Percentiles rank a stretch among this genome's conserved stretches.
phyloP scores from a whole-genome alignment of 1,140 invertebrate genomes.

The Bombyx mori region ASM3026992v2 NC_085115.1:8294501-8295000 shows the following conservation, averaged over 20 bases:
- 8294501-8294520: constrained; percentile 1
- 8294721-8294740: too few relatives aligned
- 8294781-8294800: too few relatives aligned
- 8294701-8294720: too few relatives aligned
- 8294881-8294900: too few relatives aligned
- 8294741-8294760: too few relatives aligned
- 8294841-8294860: too few relatives aligned
- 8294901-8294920: too few relatives aligned
- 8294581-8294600: constrained; percentile 6
- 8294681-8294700: too few relatives aligned
- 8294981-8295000: constrained; percentile 41
- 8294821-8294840: too few relatives aligned
- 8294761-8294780: too few relatives aligned
- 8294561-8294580: constrained; percentile 4
- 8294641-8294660: constrained; percentile 2
- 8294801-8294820: too few relatives aligned
- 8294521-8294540: constrained; percentile 6
- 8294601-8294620: constrained; percentile 11
- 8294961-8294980: constrained; percentile 22
- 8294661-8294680: neutral
- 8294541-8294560: constrained; percentile 13
- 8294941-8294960: constrained; percentile 16
- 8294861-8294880: too few relatives aligned
- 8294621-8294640: constrained; percentile 9
- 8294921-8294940: neutral